Base-by-base conservation (phyloP, 2,113 vertebrate genomes). In the Lasiurus borealis region DNA sequence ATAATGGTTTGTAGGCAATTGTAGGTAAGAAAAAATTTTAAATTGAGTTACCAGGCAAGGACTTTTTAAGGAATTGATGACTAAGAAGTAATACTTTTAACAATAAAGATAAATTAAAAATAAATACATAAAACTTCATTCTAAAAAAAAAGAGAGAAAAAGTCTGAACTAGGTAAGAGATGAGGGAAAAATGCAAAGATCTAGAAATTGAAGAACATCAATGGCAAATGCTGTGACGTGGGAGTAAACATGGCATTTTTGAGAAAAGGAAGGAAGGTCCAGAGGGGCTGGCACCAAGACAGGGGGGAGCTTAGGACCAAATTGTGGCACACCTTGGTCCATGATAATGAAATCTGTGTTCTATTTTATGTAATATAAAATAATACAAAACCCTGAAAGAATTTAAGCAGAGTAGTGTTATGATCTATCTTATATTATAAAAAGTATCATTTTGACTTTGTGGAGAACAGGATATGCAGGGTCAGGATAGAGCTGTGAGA, bases 171-270 rank as follows among this genome's bases (percentile, higher is more conserved):
- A 54, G 52, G 9, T 8, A 21, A 84, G 23, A 52, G 5, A 81
- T 34, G 13, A 69, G 34, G 12, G 29, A 8, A 5, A 36, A 59
- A 5, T 48, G 21, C 4, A 69, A 36, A 66, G 12, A 50, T 27
- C 15, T 25, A 8, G 16, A 73, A 48, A 10, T 11, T 34, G 36
- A 80, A n/a, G 31, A 69, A 8, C 5, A 3, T 66, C 48, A 10
- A 4, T 29, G 52, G 21, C 2, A 48, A 34, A 40, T 1, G 8
- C 12, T 15, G 3, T 81, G 25, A 29, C 2, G 0, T 6, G 40
- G 23, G 6, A 62, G 31, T 27, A 31, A 64, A 13, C 2, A 18
- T 11, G 23, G 4, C 0, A 13, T 50, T 76, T 62, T 2, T 54
- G 9, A 23, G 16, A 57, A 93, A 59, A 31, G 68, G 31, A 75